Evolutionary conservation across 2,113 vertebrate genomes (phyloP), one percentile per base, ranked within the genome.

Genomic region (Colistium nudipinnis): DNA sequence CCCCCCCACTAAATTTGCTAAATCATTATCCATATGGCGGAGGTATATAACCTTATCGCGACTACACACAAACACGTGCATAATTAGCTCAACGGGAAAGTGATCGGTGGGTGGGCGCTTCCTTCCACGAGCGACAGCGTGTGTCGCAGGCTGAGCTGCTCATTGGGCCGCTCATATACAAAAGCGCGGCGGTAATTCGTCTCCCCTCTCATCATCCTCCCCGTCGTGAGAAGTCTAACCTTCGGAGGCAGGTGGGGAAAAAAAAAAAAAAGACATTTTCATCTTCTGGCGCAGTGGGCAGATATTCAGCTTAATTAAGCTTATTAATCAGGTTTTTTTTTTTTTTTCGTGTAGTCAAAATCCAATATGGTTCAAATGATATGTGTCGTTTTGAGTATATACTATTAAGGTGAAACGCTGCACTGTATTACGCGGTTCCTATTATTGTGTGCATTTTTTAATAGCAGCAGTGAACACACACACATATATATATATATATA

Each of bases 181-280:
- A 57, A 71, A 43, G 20, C 33, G 11, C 17, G 24, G 47, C 57
- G 45, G 64, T 70, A 74, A 72, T 84, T 75, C 52, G 64, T 64
- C 75, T 74, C 36, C 54, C 54, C 81, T 70, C 67, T 82, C 71
- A 71, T 85, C 78, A 81, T 86, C 74, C 85, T 78, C 62, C 61
- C 31, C 70, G 57, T 78, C 82, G 67, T 87, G 82, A 90, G 90
- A 75, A 85, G 62, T 33, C 4, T 69, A 84, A 86, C 89, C 87
- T 91, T 86, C 78, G 59, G 60, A 81, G 65, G 70, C 66, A 82
- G 62, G 62, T 55, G 66, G 41, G 31, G 31, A 80, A 64, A 56
- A 43, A 59, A 19, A 64, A 56, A 43, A 59, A 19, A 36, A 35
- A 45, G 76, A 84, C 80, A 80, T 87, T 88, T 82, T 84, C 57